These are phyloP conservation scores for Autographa gamma DNA, from an alignment of 2,888 invertebrate genomes.

Conservation along the genomic window DNA sequence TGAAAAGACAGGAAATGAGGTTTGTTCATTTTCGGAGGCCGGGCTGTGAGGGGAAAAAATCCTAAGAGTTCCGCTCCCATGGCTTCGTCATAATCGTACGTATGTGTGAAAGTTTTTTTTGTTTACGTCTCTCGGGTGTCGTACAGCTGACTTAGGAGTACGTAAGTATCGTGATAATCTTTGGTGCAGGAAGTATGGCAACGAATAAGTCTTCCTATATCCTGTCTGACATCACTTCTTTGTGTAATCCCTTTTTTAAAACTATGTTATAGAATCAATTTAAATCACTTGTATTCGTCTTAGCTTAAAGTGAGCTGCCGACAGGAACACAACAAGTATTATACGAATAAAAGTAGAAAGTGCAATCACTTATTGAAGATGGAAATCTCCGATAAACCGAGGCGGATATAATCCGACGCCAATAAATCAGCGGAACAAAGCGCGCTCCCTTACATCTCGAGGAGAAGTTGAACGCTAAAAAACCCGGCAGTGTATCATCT, in stretches of 20 bases:
- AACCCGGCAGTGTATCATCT: constrained; percentile 61
- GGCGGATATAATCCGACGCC: constrained; percentile 41
- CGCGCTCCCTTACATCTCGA: constrained; percentile 20
- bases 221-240: too few species aligned
- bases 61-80: neutral
- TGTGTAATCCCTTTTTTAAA: neutral
- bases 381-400: constrained; percentile 27
- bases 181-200: neutral
- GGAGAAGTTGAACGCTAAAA: constrained; percentile 42
- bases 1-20: constrained; percentile 6
- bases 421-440: constrained; percentile 48
- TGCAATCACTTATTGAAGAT: constrained; percentile 37
- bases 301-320: neutral
- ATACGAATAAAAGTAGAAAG: constrained; percentile 15
- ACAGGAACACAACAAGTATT: neutral
- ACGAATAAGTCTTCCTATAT: neutral
- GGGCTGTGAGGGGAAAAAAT: neutral
- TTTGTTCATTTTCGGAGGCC: neutral
- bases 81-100: constrained; percentile 3
- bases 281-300: neutral
- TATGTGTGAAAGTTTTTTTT: neutral
- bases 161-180: neutral
- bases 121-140: neutral
- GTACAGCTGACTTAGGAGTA: neutral
- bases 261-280: neutral